Percentiles rank a stretch among this genome's conserved stretches.
phyloP scores from a whole-genome alignment of 2,888 invertebrate genomes.

The Autographa gamma region DNA sequence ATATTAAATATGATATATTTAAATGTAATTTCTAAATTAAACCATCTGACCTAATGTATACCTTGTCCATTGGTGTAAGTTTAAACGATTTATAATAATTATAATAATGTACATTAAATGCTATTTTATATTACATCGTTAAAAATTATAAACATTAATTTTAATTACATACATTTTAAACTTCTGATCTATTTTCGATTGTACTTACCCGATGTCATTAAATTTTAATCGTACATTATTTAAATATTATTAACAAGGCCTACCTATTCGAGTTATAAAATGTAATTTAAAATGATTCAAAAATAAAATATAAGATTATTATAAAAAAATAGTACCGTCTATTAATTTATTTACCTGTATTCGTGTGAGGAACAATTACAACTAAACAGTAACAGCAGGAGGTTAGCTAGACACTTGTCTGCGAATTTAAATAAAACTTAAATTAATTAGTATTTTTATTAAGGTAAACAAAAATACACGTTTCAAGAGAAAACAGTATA shows the following conservation, averaged over 20 bases:
- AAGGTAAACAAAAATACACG: constrained; percentile 79
- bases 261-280: constrained; percentile 78
- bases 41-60: constrained; percentile 65
- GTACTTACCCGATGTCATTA: constrained; percentile 73
- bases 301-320: constrained; percentile 74
- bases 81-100: constrained; percentile 74
- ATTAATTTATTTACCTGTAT: constrained; percentile 59
- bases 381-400: constrained; percentile 40
- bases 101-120: constrained; percentile 80
- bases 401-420: constrained; percentile 63
- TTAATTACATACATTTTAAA: constrained; percentile 78
- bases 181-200: constrained; percentile 75
- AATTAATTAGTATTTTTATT: constrained; percentile 83
- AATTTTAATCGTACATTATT: constrained; percentile 79
- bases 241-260: constrained; percentile 77
- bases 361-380: constrained; percentile 36
- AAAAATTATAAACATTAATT: constrained; percentile 78
- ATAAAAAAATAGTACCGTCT: constrained; percentile 70
- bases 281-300: constrained; percentile 81
- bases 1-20: constrained; percentile 65
- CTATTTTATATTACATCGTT: constrained; percentile 82
- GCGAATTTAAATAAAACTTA: constrained; percentile 85
- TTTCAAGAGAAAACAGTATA: constrained; percentile 65
- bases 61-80: constrained; percentile 69
- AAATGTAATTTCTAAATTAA: constrained; percentile 64